phyloP scores from a whole-genome alignment of 2,113 vertebrate genomes.

The Tenrec ecaudatus region DNA sequence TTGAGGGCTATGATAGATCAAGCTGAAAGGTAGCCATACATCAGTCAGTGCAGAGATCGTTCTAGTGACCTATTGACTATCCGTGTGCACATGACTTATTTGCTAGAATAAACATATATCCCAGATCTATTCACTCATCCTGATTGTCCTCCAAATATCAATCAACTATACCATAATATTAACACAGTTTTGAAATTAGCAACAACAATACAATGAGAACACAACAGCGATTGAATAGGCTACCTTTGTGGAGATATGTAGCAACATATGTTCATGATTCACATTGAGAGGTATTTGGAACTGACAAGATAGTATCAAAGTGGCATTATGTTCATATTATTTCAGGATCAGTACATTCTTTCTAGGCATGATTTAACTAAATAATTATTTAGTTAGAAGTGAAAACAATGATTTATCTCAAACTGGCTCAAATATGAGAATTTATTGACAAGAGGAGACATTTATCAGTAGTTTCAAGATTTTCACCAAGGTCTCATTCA shows the following conservation, averaged over 20 bases:
- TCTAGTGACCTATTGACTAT: neutral
- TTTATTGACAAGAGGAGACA: neutral
- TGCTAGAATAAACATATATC: neutral
- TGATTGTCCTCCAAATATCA: neutral
- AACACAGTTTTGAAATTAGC: neutral
- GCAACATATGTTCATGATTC: neutral
- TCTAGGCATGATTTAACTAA: neutral
- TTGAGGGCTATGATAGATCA: neutral
- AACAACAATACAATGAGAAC: neutral
- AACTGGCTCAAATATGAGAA: neutral
- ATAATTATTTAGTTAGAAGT: neutral
- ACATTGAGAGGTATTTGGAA: neutral
- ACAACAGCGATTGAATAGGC: neutral
- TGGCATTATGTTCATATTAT: neutral
- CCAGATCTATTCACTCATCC: neutral
- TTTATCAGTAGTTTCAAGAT: neutral
- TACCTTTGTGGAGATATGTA: neutral
- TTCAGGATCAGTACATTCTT: neutral
- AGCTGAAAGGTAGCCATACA: neutral
- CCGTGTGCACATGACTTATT: neutral
- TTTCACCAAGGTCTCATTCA: neutral
- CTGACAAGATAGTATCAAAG: neutral
- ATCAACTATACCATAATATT: neutral
- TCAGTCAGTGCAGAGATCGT: neutral
- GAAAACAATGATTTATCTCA: neutral